Evolutionary conservation across 2,797 vertebrate genomes (phyloP).

Genomic region (Lemur catta): DNA sequence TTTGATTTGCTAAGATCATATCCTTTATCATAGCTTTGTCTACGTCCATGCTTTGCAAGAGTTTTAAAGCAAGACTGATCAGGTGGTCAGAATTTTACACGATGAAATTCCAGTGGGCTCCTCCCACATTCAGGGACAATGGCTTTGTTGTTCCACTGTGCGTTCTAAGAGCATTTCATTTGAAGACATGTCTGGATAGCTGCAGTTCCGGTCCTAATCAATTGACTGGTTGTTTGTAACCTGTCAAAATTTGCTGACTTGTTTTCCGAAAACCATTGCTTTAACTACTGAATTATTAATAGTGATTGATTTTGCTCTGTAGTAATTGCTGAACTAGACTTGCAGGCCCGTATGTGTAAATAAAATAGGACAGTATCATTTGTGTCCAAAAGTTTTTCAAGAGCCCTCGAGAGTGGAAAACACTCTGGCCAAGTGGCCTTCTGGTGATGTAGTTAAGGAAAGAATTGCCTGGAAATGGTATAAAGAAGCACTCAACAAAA

Average conservation of each 20-base stretch:
- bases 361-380: background rate
- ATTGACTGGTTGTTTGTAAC: background rate
- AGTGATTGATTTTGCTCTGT: background rate
- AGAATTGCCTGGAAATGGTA: background rate
- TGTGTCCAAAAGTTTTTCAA: background rate
- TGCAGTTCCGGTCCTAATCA: background rate
- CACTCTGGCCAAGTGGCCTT: background rate
- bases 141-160: background rate
- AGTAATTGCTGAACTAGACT: background rate
- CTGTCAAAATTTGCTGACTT: background rate
- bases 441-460: background rate
- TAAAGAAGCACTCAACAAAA: background rate
- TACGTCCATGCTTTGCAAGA: background rate
- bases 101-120: background rate
- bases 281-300: slow-evolving; percentile 33
- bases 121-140: background rate
- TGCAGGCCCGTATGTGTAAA: background rate
- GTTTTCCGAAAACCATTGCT: slow-evolving; percentile 22
- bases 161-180: background rate
- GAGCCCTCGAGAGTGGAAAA: background rate
- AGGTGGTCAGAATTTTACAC: background rate
- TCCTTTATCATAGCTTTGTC: background rate
- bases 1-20: background rate
- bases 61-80: background rate
- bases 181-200: background rate